Conservation (phyloP, 2,888 invertebrate genomes). For the Platerodrilus igneus region DNA sequence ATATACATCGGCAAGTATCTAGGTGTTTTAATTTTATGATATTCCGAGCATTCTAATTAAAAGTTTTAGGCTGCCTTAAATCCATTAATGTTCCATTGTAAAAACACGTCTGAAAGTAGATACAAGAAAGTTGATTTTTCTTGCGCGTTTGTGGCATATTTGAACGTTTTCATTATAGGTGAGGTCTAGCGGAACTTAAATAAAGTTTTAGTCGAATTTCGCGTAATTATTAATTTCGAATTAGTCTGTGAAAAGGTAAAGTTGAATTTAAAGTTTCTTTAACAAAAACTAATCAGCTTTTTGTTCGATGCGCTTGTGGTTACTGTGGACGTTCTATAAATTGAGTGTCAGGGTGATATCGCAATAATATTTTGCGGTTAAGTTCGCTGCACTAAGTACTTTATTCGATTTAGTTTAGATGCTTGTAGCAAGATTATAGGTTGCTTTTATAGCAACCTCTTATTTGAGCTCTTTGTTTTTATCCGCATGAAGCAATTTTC, state of each 20-base stretch:
- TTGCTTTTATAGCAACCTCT: no score
- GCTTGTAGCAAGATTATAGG: no score
- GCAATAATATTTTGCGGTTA: slow-evolving; percentile 17
- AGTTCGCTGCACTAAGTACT: slow-evolving; percentile 19
- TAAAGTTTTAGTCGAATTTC: no score
- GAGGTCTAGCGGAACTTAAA: no score
- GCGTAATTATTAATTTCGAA: slow-evolving; percentile 19
- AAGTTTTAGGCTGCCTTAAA: slow-evolving; percentile 18
- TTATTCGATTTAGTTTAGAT: slow-evolving; percentile 18
- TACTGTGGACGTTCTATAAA: slow-evolving; percentile 12
- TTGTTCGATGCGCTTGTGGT: background rate
- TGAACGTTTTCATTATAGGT: no score
- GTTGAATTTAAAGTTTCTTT: slow-evolving; percentile 9
- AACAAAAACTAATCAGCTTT: slow-evolving; percentile 13
- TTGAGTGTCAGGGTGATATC: slow-evolving; percentile 13
- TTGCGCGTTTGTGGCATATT: no score
- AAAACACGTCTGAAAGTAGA: slow-evolving; percentile 20
- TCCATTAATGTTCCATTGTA: slow-evolving; percentile 16
- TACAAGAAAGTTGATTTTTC: slow-evolving; percentile 12
- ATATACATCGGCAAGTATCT: no score
- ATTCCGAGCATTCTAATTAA: slow-evolving; percentile 24
- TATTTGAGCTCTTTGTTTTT: no score
- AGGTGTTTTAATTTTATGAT: no score
- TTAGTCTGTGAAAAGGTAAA: slow-evolving; percentile 14
- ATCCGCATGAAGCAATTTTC: no score